Conservation (phyloP, 2,797 vertebrate species). For the Chloroceryle amazona region DNA sequence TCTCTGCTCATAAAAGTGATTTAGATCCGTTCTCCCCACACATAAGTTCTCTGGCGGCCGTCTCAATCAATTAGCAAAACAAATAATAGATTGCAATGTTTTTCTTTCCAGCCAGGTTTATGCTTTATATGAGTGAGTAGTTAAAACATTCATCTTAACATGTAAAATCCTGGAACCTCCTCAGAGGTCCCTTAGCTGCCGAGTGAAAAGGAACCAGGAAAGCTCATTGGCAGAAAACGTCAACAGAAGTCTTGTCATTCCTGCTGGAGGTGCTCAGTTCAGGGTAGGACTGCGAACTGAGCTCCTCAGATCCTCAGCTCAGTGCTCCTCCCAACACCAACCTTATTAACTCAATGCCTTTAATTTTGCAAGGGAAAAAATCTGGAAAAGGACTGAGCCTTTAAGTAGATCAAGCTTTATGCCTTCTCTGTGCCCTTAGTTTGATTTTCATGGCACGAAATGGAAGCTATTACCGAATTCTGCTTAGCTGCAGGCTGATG, state of each 20-base stretch:
- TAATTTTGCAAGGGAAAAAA: neutral
- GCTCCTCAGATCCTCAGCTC: neutral
- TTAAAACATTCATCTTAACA: slow-evolving; percentile 20
- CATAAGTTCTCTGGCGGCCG: neutral
- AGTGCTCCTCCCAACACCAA: neutral
- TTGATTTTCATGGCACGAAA: neutral
- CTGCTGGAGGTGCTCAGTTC: neutral
- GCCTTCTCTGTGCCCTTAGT: neutral
- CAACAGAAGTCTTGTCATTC: neutral
- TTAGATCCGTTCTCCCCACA: slow-evolving; percentile 33
- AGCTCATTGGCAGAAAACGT: neutral
- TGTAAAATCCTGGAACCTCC: neutral
- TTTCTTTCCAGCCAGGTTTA: slow-evolving; percentile 43
- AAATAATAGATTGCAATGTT: slow-evolving; percentile 53
- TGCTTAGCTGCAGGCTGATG: neutral
- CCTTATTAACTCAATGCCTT: neutral
- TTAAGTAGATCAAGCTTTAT: neutral
- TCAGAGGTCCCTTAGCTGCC: neutral
- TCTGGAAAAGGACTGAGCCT: neutral
- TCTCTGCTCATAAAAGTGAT: slow-evolving; percentile 67
- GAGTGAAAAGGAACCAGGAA: neutral
- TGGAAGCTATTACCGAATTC: neutral
- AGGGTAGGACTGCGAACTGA: neutral
- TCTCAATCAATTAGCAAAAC: slow-evolving; percentile 61
- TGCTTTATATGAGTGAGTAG: neutral